phyloP scores from a whole-genome alignment of 2,888 invertebrate genomes.

The Apamea anceps region DNA sequence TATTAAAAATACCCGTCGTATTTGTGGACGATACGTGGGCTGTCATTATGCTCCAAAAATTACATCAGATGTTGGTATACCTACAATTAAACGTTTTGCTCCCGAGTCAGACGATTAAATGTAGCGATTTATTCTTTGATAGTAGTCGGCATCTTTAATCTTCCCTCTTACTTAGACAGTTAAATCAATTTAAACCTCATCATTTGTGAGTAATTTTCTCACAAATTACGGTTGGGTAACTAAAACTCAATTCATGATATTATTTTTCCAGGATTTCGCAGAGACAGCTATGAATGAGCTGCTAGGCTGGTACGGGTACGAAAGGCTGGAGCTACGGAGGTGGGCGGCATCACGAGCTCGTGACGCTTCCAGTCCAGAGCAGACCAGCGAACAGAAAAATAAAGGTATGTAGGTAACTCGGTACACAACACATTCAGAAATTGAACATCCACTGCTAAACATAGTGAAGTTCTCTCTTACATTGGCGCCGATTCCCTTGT shows the following conservation, averaged over 20 bases:
- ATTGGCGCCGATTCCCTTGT: no score
- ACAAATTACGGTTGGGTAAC: background rate
- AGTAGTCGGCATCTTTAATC: conserved; percentile 22
- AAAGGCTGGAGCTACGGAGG: conserved; percentile 91
- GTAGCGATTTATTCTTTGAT: background rate
- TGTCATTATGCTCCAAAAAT: conserved; percentile 43
- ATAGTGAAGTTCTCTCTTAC: background rate
- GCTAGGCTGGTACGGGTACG: conserved; percentile 97
- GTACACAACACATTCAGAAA: background rate
- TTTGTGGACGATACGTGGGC: conserved; percentile 58
- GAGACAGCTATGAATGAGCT: conserved; percentile 98
- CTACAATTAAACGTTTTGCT: conserved; percentile 24
- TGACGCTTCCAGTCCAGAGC: conserved; percentile 88
- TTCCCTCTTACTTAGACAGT: conserved; percentile 13
- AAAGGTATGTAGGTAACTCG: conserved; percentile 77
- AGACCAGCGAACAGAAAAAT: conserved; percentile 80
- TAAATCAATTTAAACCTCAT: conserved; percentile 3
- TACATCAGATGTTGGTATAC: conserved; percentile 36
- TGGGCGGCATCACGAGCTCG: conserved; percentile 87
- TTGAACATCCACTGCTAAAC: background rate
- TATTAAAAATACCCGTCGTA: conserved; percentile 69
- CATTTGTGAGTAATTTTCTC: conserved; percentile 2
- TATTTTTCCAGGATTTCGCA: conserved; percentile 94
- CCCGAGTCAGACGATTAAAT: conserved; percentile 29
- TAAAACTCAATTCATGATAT: conserved; percentile 1